Percentiles rank a stretch among this genome's conserved stretches.
These are phyloP conservation scores for Aeoliscus strigatus DNA, from an alignment of 2,797 vertebrate genomes.

Conservation along the genomic window DNA sequence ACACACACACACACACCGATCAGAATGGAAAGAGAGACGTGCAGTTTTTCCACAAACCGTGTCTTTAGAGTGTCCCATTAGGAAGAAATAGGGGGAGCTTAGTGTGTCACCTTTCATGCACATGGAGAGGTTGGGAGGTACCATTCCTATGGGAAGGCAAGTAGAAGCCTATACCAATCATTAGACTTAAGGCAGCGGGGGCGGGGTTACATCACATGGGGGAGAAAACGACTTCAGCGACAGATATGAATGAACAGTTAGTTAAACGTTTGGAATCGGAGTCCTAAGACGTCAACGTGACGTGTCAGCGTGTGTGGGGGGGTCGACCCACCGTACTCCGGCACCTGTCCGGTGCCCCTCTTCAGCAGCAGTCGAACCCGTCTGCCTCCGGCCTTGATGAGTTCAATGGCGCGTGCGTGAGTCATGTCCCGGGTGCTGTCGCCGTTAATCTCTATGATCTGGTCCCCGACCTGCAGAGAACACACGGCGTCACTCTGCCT, in stretches of 20 bases:
- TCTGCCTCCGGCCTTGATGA: slow-evolving; percentile 96
- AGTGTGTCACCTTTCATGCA: slow-evolving; percentile 99
- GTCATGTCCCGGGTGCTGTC: slow-evolving; percentile 99
- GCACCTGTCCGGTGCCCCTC: slow-evolving; percentile 97
- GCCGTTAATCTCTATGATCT: slow-evolving; percentile 99
- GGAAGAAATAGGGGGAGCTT: slow-evolving; percentile 99
- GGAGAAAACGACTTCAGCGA: too few species aligned
- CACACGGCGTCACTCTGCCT: too few species aligned
- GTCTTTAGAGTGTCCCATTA: slow-evolving; percentile 99
- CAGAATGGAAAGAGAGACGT: slow-evolving; percentile 78
- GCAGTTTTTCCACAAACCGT: slow-evolving; percentile 99
- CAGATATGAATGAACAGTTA: too few species aligned
- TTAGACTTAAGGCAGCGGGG: slow-evolving; percentile 91
- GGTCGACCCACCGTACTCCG: slow-evolving; percentile 93
- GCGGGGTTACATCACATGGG: slow-evolving; percentile 80
- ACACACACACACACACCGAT: slow-evolving; percentile 36
- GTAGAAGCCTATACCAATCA: slow-evolving; percentile 98
- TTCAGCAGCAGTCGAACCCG: slow-evolving; percentile 93
- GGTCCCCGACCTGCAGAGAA: slow-evolving; percentile 90
- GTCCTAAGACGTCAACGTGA: too few species aligned
- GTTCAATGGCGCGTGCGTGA: slow-evolving; percentile 94
- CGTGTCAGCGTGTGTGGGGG: too few species aligned
- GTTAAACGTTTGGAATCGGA: too few species aligned
- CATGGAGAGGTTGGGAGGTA: slow-evolving; percentile 99
- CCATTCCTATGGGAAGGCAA: slow-evolving; percentile 99